A percentile compares a stretch with the other conserved stretches of the same genome.
These are phyloP conservation scores for Empis livida DNA, from an alignment of 2,888 invertebrate species.

Conservation along the genomic window DNA sequence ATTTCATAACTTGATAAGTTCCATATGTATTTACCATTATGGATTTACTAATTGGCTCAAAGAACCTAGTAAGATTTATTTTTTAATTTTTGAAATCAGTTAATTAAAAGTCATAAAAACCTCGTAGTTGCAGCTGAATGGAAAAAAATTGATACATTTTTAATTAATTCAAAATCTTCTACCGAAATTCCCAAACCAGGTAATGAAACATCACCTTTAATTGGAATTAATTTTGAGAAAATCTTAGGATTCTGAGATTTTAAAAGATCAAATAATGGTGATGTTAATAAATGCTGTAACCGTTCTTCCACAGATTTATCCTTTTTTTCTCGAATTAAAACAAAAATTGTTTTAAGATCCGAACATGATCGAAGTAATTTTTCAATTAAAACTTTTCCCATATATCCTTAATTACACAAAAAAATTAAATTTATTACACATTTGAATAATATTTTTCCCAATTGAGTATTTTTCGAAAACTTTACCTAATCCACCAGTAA, in stretches of 20 bases:
- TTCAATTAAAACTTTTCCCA: slow-evolving; percentile 82
- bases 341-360: slow-evolving; percentile 56
- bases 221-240: slow-evolving; percentile 47
- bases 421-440: no score
- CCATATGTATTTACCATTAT: slow-evolving; percentile 51
- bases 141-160: slow-evolving; percentile 54
- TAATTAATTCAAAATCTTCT: slow-evolving; percentile 38
- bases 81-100: slow-evolving; percentile 34
- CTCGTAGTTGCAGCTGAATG: slow-evolving; percentile 70
- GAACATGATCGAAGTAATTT: slow-evolving; percentile 76
- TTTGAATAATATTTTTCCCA: no score
- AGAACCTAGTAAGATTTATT: slow-evolving; percentile 56
- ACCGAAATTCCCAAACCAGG: slow-evolving; percentile 44
- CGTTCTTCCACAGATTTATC: slow-evolving; percentile 51
- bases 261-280: slow-evolving; percentile 35
- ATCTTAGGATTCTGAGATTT: slow-evolving; percentile 42
- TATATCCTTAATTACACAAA: slow-evolving; percentile 47
- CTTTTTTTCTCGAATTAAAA: slow-evolving; percentile 62
- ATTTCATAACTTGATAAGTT: slow-evolving; percentile 47
- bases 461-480: no score
- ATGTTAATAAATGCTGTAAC: slow-evolving; percentile 42
- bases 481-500: no score
- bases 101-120: slow-evolving; percentile 22
- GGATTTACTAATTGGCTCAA: slow-evolving; percentile 58
- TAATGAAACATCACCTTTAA: slow-evolving; percentile 48